phyloP scores from a whole-genome alignment of 2,113 vertebrate genomes.

The Sterrhoptilus dennistouni region DNA sequence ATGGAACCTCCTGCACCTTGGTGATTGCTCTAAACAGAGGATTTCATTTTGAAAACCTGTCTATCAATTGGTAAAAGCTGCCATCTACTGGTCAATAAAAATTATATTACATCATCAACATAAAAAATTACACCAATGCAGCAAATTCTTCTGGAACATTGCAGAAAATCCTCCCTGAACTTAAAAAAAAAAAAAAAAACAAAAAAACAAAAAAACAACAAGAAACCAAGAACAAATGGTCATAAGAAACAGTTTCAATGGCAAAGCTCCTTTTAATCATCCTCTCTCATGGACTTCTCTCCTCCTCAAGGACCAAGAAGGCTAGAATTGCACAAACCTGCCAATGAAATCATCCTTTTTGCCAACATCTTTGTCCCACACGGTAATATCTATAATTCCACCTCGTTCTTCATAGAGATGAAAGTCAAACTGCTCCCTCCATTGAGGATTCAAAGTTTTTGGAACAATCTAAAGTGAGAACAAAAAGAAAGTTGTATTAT shows the following conservation, averaged over 20 bases:
- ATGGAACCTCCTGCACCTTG: conserved; percentile 6
- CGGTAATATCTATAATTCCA: conserved; percentile 91
- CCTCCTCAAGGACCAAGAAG: not conserved
- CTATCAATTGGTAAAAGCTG: conserved; percentile 72
- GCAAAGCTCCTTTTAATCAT: conserved; percentile 20
- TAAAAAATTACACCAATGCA: not conserved
- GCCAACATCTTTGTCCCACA: conserved; percentile 95
- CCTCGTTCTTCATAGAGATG: conserved; percentile 94
- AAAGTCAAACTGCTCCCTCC: conserved; percentile 99
- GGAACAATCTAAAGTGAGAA: conserved; percentile 82
- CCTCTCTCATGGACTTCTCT: not conserved
- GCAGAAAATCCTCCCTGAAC: not conserved
- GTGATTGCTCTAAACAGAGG: not conserved
- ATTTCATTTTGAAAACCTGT: not conserved
- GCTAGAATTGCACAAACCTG: conserved; percentile 78
- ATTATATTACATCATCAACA: not conserved
- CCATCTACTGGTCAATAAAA: conserved; percentile 73
- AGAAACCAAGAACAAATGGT: not conserved
- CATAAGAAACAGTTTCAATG: not conserved
- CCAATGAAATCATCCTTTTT: conserved; percentile 98
- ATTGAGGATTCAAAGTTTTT: conserved; percentile 95
- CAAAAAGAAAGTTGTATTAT: not conserved
- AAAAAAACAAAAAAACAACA: not conserved
- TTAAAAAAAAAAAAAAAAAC: not conserved
- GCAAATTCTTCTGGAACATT: not conserved